Evolutionary conservation across 2,888 invertebrate species (phyloP).

Genomic region (Aricia artaxerxes): DNA sequence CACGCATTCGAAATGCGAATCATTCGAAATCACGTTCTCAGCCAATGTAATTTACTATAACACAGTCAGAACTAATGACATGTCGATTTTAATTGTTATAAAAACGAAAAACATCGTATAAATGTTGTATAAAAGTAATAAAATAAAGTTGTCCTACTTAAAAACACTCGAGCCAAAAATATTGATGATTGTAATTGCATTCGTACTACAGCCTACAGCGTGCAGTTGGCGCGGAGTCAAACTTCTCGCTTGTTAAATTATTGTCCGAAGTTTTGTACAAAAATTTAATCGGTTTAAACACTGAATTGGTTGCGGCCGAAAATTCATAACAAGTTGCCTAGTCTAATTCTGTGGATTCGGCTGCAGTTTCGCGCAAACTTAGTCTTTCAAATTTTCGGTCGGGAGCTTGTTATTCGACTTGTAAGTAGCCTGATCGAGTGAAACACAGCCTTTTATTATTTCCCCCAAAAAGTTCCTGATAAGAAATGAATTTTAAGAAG

Average conservation of each 20-base stretch:
- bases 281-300: constrained; percentile 2
- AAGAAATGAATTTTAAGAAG: constrained; percentile 8
- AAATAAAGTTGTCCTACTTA: neutral
- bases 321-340: constrained; percentile 5
- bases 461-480: neutral
- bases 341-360: neutral
- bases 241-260: constrained; percentile 24
- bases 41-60: neutral
- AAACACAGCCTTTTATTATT: neutral
- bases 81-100: neutral
- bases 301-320: neutral
- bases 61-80: neutral
- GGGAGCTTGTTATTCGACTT: neutral
- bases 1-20: too few relatives aligned
- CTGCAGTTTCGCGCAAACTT: neutral
- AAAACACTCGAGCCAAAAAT: constrained; percentile 15
- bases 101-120: neutral
- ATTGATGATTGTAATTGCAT: constrained; percentile 27
- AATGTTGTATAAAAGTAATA: neutral
- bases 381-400: neutral
- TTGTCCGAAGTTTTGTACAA: constrained; percentile 18
- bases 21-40: too few relatives aligned
- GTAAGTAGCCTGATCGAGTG: neutral
- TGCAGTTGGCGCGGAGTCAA: constrained; percentile 22
- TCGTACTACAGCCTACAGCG: constrained; percentile 13